Evolutionary conservation across 2,113 vertebrate genomes (phyloP).

Genomic region (Microcebus lehilahytsara): DNA sequence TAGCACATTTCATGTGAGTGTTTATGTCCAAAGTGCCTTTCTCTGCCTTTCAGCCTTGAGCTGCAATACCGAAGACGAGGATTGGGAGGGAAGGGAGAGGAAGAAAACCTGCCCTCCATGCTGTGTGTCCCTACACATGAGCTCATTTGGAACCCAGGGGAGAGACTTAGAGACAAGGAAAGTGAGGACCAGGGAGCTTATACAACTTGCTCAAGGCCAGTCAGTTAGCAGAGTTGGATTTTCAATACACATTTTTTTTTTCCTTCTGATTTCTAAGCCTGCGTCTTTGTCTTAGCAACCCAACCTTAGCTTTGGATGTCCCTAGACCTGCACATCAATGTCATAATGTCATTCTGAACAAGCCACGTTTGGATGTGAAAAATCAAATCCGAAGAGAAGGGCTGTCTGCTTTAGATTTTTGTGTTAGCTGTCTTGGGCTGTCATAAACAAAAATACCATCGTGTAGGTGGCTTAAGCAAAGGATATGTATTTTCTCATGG

Average conservation of each 20-base stretch:
- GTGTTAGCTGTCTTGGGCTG: not conserved
- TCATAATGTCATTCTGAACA: not conserved
- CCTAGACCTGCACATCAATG: not conserved
- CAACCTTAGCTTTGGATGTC: not conserved
- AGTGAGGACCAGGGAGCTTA: conserved; percentile 61
- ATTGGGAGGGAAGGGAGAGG: not conserved
- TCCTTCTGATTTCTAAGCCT: not conserved
- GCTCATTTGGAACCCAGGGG: not conserved
- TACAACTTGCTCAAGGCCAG: not conserved
- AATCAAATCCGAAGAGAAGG: not conserved
- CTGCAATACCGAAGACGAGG: not conserved
- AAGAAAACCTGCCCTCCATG: not conserved
- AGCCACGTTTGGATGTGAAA: not conserved
- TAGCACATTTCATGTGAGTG: not conserved
- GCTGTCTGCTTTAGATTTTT: not conserved
- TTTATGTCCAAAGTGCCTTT: not conserved
- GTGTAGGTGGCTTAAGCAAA: not conserved
- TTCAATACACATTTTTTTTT: not conserved
- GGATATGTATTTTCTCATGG: not conserved
- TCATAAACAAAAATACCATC: not conserved
- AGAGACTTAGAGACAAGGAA: not conserved
- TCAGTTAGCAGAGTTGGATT: not conserved
- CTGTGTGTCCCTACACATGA: not conserved
- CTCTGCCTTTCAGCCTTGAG: not conserved
- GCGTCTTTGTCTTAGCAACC: not conserved